Evolutionary conservation across 2,113 vertebrate species (phyloP), one percentile per base, ranked within the genome.

Genomic region (Saiga tatarica): DNA sequence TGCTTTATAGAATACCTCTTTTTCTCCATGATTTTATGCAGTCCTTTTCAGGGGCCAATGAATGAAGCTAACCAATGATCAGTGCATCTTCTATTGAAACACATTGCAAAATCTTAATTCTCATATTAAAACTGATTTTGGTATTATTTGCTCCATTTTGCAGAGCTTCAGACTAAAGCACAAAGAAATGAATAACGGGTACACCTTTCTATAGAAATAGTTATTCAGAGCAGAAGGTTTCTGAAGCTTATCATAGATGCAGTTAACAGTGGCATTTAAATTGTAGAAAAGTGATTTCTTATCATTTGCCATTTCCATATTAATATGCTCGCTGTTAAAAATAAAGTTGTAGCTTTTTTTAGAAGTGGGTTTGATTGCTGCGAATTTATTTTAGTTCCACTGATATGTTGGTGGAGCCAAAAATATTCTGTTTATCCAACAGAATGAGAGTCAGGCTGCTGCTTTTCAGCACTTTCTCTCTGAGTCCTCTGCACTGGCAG

Each of bases 391-490:
- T 97, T 89, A 81, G 17, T 85, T 96, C n/a, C 39, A 96, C 28
- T 28, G 87, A 60, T 91, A 87, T 7, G 10, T 78, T 89, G 86
- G 74, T 47, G n/a, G 84, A 94, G 50, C 59, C 95, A 93, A 96
- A 98, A 97, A 96, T 96, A 97, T 47, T 87, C 96, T 96, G 84
- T 97, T 96, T 94, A 87, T 55, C 78, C 86, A 96, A 97, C 92
- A 98, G 84, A 42, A 89, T 52, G 74, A 84, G 74, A 76, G 5
- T 90, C 89, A 97, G 89, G 76, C 64, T 90, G 83, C 62, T 94
- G 47, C 79, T 96, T 92, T 90, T 87, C 39, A 62, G 94, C 33
- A 45, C 30, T 95, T 39, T 76, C 25, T 94, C 30, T 76, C 59
- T 86, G 91, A 55, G 59, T 94, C 89, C 89, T 90, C 79, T 94